Evolutionary conservation across 2,797 vertebrate species (phyloP).

Genomic region (Platalea minor): DNA sequence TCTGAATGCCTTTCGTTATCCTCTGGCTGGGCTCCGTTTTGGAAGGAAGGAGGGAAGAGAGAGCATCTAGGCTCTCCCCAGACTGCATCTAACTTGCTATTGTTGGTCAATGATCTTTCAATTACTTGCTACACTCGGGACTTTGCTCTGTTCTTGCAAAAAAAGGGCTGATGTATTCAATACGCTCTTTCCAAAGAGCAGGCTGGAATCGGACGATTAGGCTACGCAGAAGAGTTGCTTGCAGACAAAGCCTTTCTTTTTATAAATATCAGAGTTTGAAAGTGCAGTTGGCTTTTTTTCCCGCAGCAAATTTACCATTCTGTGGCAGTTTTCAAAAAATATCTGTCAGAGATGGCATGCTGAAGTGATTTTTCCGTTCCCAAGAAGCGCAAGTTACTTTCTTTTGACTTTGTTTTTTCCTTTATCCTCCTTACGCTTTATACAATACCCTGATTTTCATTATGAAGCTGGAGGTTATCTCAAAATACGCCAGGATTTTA

Average conservation of each 20-base stretch:
- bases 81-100: background rate
- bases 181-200: background rate
- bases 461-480: background rate
- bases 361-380: background rate
- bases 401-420: background rate
- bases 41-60: background rate
- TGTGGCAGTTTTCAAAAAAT: background rate
- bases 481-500: background rate
- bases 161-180: background rate
- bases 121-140: background rate
- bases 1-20: background rate
- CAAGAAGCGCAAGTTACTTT: background rate
- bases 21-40: background rate
- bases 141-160: background rate
- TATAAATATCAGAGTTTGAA: background rate
- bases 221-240: background rate
- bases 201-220: background rate
- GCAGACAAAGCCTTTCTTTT: background rate
- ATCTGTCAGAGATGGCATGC: background rate
- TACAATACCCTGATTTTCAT: background rate
- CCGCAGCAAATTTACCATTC: background rate
- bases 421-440: background rate
- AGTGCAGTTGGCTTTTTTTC: background rate
- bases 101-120: constrained; percentile 24
- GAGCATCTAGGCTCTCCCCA: background rate